These are phyloP conservation scores for Emys orbicularis DNA, from an alignment of 2,797 vertebrate species.

Conservation along the genomic window DNA sequence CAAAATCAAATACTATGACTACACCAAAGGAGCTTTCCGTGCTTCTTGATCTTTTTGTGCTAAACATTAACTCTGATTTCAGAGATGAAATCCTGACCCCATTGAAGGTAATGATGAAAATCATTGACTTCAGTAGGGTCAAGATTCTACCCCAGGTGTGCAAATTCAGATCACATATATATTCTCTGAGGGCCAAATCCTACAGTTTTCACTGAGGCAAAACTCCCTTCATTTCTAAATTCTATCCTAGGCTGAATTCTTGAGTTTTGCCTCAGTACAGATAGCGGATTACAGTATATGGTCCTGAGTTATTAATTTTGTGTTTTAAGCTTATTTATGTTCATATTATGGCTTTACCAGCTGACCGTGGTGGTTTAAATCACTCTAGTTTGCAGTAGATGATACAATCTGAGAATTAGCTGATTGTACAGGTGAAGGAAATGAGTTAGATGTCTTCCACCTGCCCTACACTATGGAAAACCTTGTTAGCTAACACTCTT, in stretches of 20 bases:
- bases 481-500: rapidly evolving
- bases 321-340: neutral
- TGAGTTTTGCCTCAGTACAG: neutral
- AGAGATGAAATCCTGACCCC: neutral
- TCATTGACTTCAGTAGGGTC: neutral
- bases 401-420: neutral
- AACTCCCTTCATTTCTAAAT: neutral
- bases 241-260: no score
- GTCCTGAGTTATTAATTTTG: neutral
- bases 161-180: neutral
- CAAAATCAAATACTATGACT: neutral
- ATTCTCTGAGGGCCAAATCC: neutral
- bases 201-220: constrained; percentile 1
- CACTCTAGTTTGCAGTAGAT: neutral
- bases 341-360: neutral
- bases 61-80: neutral
- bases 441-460: neutral
- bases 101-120: neutral
- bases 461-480: neutral
- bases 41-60: neutral
- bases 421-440: neutral
- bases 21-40: neutral
- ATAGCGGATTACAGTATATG: neutral
- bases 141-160: neutral
- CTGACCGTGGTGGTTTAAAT: neutral